Conservation (phyloP, 2,113 vertebrate species). For the Solea solea region DNA sequence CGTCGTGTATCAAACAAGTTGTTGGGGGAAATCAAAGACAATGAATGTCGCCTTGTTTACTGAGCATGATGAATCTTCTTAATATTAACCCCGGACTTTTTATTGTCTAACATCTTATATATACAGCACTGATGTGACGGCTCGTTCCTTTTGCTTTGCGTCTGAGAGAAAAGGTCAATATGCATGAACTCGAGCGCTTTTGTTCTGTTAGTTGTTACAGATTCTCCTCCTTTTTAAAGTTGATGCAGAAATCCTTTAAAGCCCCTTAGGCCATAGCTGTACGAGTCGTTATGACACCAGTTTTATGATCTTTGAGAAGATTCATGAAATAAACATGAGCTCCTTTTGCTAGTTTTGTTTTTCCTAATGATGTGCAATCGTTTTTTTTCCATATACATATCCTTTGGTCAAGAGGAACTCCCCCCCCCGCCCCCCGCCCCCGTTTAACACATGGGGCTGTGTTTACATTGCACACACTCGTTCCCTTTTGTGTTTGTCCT, state of each 20-base stretch:
- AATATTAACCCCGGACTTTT: no score
- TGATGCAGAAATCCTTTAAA: background rate
- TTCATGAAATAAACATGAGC: constrained; percentile 9
- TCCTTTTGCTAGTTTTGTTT: constrained; percentile 5
- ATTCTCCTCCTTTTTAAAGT: background rate
- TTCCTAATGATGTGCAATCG: background rate
- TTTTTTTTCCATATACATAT: background rate
- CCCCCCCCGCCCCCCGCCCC: no score
- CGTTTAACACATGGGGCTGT: constrained; percentile 33
- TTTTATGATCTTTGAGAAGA: background rate
- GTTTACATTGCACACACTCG: constrained; percentile 48
- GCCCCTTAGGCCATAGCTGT: background rate
- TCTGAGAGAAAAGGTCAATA: no score
- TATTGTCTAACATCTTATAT: no score
- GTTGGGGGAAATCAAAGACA: constrained; percentile 38
- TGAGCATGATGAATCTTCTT: background rate
- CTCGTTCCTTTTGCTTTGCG: no score
- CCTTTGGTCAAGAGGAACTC: background rate
- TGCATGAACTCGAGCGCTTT: background rate
- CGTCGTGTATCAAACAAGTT: constrained; percentile 48
- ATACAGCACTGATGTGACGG: no score
- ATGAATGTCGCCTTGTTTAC: background rate
- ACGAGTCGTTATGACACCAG: background rate
- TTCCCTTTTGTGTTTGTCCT: constrained; percentile 26
- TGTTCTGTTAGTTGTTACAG: background rate